Base-by-base conservation (phyloP, 2,888 invertebrate species). In the Hedya salicella region DNA sequence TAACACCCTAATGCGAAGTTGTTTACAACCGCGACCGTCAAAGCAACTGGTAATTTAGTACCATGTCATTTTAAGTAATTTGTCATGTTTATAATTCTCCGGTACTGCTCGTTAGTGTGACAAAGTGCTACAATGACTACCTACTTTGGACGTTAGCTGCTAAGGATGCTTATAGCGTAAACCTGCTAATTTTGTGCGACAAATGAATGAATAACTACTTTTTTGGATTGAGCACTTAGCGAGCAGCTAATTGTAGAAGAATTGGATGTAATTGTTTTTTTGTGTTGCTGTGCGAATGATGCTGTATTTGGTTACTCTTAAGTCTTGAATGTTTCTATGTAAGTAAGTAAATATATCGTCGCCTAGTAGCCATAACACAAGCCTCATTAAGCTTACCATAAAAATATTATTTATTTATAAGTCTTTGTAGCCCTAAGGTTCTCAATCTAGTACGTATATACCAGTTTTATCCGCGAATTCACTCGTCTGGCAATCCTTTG, bases 1-100 rank as follows among this genome's bases (percentile, higher is more conserved):
- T 50, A 42, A 11, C 61, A 42, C 14, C 5, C 32, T 42, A 32
- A 52, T 19, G 50, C 40, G 61, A 42, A 52, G 40, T 50, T 60
- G 25, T 13, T 30, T 39, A 49, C 25, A 17, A 49, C 19, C 30
- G 1, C 25, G 25, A 19, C 4, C 50, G 8, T 54, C 21, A 14
- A 25, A 54, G 54, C 39, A 14, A 14, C 40, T 21, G 9, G 14
- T 42, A 0, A 11, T 25, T 54, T 40, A 54, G 25, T 8, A 42
- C 54, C 40, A 21, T 54, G 40, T 21, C 54, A 25, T 40, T 21
- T 54, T 40, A 19, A 25, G n/a, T 13, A 21, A 14, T 14, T 54
- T 21, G 36, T 21, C 4, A 40, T 14, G 21, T 25, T 21, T 4
- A 9, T 21, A 25, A 9, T 16, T 21, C 0, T 13, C 0, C 8